Percentiles rank a stretch among this genome's conserved stretches.
Conservation (phyloP, 2,797 vertebrate genomes). For the Tadarida brasiliensis region DNA sequence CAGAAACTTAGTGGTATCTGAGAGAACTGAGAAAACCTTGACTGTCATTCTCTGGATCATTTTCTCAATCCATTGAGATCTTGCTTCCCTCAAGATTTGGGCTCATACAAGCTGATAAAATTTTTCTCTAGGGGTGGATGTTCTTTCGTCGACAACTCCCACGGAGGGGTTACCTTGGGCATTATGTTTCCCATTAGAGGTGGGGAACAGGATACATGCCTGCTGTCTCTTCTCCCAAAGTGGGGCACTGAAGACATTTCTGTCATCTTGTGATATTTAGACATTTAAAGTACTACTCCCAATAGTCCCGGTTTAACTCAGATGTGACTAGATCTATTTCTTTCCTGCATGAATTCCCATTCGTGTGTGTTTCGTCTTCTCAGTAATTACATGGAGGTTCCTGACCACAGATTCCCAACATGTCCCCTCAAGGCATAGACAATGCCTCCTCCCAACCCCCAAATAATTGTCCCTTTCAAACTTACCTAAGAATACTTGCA, state of each 20-base stretch:
- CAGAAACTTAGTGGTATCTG: not conserved
- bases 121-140: not conserved
- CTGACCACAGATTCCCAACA: not conserved
- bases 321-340: not conserved
- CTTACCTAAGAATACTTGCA: not conserved
- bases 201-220: not conserved
- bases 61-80: not conserved
- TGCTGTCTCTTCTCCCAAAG: not conserved
- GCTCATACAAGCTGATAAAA: not conserved
- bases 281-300: not conserved
- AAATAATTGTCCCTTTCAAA: not conserved
- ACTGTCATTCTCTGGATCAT: not conserved
- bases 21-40: not conserved
- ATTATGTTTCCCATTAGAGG: not conserved
- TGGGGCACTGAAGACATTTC: not conserved
- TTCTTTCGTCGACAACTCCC: not conserved
- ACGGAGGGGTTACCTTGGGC: not conserved
- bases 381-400: not conserved
- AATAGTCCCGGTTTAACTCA: not conserved
- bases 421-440: not conserved
- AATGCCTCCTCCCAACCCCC: not conserved
- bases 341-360: not conserved
- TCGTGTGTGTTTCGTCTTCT: not conserved
- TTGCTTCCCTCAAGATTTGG: not conserved
- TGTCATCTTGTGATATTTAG: not conserved